Evolutionary conservation across 2,888 invertebrate species (phyloP), one percentile per base, ranked within the genome.

Genomic region (Slavum lentiscoides): DNA sequence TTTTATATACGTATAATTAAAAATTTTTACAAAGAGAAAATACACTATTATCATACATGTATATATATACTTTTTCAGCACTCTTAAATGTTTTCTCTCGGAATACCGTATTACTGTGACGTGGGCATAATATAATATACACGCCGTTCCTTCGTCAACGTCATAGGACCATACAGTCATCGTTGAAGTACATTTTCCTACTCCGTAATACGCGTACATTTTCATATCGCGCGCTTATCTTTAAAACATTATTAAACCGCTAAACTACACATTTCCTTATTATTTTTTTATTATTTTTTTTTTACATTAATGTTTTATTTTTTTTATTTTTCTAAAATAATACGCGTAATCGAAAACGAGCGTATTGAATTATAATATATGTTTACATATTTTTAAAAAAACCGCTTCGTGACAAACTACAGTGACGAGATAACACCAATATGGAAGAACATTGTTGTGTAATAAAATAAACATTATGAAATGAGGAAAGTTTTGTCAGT

Each of bases 141-240:
- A 64, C 1, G 30, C 30, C n/a, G 53, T 64, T 74, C 74, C 74
- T 49, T 74, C 53, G 53, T 74, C 74, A 74, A 74, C 53, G 74
- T 74, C 74, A 64, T 64, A 30, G 61, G 49, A 49, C 9, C 13
- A 43, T 43, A 49, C 49, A 49, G 49, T 73, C 37, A 37, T 66
- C 55, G 53, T 21, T 64, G 74, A 74, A 74, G 74, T 64, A 55
- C 64, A 74, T 64, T 74, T 73, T 49, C 37, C 37, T 9, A 64
- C 53, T 64, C 30, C 4, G 4, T 39, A 74, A 74, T 55, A 64
- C 55, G 19, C 30, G 19, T 19, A 15, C 8, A 17, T 61, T 9
- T 21, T 13, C 17, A 17, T 15, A 11, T 53, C 53, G 15, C 1
- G 62, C n/a, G n/a, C 19, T n/a, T 53, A 37, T 64, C 17, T 64